phyloP scores from a whole-genome alignment of 2,797 vertebrate genomes.

The Crocodylus rhombifer region DNA sequence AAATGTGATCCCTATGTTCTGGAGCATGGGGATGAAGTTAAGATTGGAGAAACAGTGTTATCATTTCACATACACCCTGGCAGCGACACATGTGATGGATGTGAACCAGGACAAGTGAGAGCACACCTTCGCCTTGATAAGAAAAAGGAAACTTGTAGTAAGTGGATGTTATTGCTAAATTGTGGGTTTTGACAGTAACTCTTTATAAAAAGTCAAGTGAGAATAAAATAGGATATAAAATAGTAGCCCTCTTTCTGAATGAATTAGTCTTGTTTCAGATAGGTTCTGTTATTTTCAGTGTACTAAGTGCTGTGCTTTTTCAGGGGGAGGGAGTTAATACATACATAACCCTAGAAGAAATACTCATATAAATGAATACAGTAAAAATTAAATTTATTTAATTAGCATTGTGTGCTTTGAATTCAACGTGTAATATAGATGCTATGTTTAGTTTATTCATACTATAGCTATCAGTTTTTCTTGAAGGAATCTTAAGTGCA shows the following conservation, averaged over 20 bases:
- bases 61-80: slow-evolving; percentile 98
- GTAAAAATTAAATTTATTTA: neutral
- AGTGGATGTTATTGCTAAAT: slow-evolving; percentile 28
- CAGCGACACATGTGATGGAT: slow-evolving; percentile 95
- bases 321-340: neutral
- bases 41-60: slow-evolving; percentile 96
- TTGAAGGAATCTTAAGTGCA: neutral
- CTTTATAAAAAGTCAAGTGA: slow-evolving; percentile 1
- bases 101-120: slow-evolving; percentile 97
- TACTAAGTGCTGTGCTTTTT: neutral
- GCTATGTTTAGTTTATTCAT: neutral
- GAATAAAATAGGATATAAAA: neutral
- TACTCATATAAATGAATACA: neutral
- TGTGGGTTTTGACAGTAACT: neutral
- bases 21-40: slow-evolving; percentile 96
- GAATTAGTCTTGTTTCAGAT: neutral
- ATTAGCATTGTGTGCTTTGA: neutral
- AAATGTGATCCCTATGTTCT: slow-evolving; percentile 91
- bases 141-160: slow-evolving; percentile 87
- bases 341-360: neutral
- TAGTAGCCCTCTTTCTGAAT: neutral
- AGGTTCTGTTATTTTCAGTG: neutral
- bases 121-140: slow-evolving; percentile 94
- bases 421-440: neutral
- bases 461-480: neutral